phyloP scores from a whole-genome alignment of 2,113 vertebrate species.

The Zingel zingel region DNA sequence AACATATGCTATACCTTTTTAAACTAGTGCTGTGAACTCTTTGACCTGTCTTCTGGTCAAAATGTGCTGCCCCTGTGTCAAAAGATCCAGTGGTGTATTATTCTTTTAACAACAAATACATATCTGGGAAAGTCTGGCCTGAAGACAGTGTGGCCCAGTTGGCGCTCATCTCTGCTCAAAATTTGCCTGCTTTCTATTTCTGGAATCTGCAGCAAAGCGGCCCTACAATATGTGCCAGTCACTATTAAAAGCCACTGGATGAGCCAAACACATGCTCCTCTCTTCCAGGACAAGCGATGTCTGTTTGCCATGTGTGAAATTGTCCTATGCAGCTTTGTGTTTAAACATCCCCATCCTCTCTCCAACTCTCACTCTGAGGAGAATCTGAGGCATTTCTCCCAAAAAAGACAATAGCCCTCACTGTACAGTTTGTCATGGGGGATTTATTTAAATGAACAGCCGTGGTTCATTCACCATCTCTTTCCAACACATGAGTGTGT shows the following conservation, averaged over 20 bases:
- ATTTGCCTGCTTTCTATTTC: slow-evolving; percentile 77
- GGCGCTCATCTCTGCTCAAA: slow-evolving; percentile 56
- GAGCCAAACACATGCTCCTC: slow-evolving; percentile 51
- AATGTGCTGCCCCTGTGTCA: background rate
- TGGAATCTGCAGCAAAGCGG: slow-evolving; percentile 67
- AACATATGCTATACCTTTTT: background rate
- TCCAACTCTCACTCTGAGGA: background rate
- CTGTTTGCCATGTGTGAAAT: slow-evolving; percentile 25
- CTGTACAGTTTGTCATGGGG: background rate
- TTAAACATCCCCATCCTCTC: background rate
- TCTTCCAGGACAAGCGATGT: slow-evolving; percentile 55
- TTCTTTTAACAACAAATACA: slow-evolving; percentile 14
- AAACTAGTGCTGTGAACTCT: background rate
- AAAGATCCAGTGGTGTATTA: slow-evolving; percentile 5
- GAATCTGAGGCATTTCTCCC: background rate
- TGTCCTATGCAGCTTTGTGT: background rate
- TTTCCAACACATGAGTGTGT: background rate
- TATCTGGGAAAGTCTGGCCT: slow-evolving; percentile 30
- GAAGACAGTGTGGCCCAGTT: slow-evolving; percentile 56
- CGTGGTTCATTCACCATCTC: background rate
- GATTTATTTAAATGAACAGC: background rate
- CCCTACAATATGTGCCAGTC: slow-evolving; percentile 61
- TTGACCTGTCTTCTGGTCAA: background rate
- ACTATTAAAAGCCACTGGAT: slow-evolving; percentile 58
- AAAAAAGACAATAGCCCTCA: background rate